These are phyloP conservation scores for Callionymus lyra DNA, from an alignment of 2,113 vertebrate species.

Conservation along the genomic window DNA sequence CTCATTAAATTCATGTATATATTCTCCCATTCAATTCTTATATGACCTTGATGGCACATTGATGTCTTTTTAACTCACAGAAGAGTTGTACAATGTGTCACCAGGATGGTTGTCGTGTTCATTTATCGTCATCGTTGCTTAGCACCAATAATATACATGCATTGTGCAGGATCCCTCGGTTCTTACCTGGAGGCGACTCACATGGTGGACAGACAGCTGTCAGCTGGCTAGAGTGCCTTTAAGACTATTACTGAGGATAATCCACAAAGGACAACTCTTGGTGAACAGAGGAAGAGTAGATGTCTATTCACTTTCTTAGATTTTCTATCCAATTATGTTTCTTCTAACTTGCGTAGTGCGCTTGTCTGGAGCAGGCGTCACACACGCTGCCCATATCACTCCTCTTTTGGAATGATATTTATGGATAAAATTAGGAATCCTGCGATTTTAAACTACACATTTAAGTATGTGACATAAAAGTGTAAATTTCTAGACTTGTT, in stretches of 20 bases:
- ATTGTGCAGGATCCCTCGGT: conserved; percentile 6
- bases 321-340: conserved; percentile 22
- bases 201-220: conserved; percentile 45
- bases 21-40: too few species aligned
- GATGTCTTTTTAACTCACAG: too few species aligned
- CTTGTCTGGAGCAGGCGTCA: conserved; percentile 31
- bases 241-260: conserved; percentile 65
- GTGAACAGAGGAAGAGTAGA: conserved; percentile 34
- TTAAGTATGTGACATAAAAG: too few species aligned
- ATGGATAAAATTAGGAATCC: too few species aligned
- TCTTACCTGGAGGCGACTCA: conserved; percentile 34
- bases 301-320: conserved; percentile 37
- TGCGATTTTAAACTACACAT: too few species aligned
- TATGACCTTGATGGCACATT: too few species aligned
- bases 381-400: conserved; percentile 32
- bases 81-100: too few species aligned
- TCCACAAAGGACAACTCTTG: conserved; percentile 42
- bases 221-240: conserved; percentile 60
- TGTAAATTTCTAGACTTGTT: too few species aligned
- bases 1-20: too few species aligned
- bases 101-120: too few species aligned
- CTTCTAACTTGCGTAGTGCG: conserved; percentile 1
- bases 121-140: too few species aligned
- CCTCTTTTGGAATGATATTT: too few species aligned
- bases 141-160: not conserved